Conservation (phyloP, 2,888 invertebrate genomes). For the Merodon equestris region DNA sequence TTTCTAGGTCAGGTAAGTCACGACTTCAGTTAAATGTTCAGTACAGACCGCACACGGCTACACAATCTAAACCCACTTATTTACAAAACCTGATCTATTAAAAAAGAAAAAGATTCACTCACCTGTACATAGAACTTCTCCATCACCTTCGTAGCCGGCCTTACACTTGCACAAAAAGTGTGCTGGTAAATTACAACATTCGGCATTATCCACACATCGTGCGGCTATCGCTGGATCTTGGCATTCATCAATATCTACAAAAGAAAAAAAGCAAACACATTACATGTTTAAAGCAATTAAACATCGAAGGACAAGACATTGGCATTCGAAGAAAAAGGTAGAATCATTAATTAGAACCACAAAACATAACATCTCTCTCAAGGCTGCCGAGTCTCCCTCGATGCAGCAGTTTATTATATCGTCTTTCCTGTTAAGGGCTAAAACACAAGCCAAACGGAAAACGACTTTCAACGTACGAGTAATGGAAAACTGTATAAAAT, state of each 20-base stretch:
- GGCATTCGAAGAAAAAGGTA: background rate
- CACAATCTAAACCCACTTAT: no score
- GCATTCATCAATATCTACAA: conserved; percentile 95
- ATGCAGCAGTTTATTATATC: background rate
- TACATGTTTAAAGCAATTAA: conserved; percentile 16
- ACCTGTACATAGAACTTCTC: conserved; percentile 92
- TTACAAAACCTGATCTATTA: no score
- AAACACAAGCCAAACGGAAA: no score
- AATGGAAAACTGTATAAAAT: conserved; percentile 42
- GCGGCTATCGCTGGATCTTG: conserved; percentile 90
- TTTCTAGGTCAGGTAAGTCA: no score
- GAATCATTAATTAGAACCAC: conserved; percentile 52
- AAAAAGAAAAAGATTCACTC: conserved; percentile 74
- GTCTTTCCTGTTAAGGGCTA: background rate
- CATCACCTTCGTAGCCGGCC: conserved; percentile 93
- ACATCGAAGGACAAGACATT: background rate
- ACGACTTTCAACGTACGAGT: background rate
- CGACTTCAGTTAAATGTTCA: no score
- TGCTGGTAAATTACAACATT: conserved; percentile 96
- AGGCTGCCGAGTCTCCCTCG: no score
- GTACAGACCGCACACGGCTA: no score
- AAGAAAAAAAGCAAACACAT: conserved; percentile 27
- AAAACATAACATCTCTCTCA: conserved; percentile 25
- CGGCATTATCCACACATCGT: conserved; percentile 93
- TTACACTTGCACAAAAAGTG: conserved; percentile 97